A percentile compares a stretch with the other conserved stretches of the same genome.
Conservation (phyloP, 2,888 invertebrate species). For the Callinectes sapidus region DNA sequence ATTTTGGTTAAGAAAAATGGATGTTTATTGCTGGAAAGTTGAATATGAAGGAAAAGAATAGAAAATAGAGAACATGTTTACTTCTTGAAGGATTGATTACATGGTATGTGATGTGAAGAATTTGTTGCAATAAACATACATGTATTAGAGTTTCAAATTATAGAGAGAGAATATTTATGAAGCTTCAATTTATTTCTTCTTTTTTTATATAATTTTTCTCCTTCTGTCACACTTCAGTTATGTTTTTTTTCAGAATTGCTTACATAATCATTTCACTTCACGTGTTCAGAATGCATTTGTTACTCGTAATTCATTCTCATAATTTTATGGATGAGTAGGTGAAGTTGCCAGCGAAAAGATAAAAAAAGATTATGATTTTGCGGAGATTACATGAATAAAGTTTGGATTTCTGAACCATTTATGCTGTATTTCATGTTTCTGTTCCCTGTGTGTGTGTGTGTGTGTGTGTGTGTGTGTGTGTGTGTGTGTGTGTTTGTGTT, state of each 20-base stretch:
- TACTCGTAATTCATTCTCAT: neutral
- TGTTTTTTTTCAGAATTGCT: neutral
- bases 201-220: no score
- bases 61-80: neutral
- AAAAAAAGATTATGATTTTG: neutral
- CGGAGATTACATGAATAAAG: conserved; percentile 1
- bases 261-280: neutral
- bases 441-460: conserved; percentile 19
- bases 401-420: neutral
- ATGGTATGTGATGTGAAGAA: neutral
- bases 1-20: neutral
- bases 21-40: no score
- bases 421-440: neutral
- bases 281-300: conserved; percentile 12
- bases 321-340: neutral
- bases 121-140: neutral
- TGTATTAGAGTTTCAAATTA: neutral
- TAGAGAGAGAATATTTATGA: conserved; percentile 6
- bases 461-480: conserved; percentile 27
- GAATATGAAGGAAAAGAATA: neutral
- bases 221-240: neutral
- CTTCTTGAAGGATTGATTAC: neutral
- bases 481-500: neutral
- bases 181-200: neutral
- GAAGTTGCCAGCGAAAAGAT: neutral